Evolutionary conservation across 2,113 vertebrate genomes (phyloP).

Genomic region (Fulmarus glacialis): DNA sequence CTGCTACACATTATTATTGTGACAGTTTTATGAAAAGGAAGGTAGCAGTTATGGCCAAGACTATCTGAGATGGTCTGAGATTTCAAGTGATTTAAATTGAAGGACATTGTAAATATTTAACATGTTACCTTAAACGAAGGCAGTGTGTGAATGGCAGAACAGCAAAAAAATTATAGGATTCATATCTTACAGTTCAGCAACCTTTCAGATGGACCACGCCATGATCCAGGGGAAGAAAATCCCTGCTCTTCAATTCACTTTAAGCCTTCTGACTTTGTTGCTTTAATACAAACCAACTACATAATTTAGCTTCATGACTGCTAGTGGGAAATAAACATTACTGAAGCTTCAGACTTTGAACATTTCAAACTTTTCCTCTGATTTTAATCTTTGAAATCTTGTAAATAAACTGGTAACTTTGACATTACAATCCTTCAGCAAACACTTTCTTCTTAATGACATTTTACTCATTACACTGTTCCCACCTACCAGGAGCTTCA

Average conservation of each 20-base stretch:
- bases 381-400: slow-evolving; percentile 9
- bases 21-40: not conserved
- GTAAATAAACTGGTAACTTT: not conserved
- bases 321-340: not conserved
- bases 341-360: not conserved
- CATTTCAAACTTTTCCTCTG: not conserved
- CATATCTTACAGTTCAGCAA: not conserved
- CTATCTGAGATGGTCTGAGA: not conserved
- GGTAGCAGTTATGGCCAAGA: not conserved
- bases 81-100: not conserved
- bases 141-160: not conserved
- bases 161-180: not conserved
- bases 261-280: not conserved
- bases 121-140: not conserved
- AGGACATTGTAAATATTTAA: not conserved
- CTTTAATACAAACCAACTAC: not conserved
- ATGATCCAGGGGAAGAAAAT: not conserved
- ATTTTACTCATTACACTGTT: not conserved
- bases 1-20: not conserved
- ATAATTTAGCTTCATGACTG: not conserved
- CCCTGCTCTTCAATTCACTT: not conserved
- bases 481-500: slow-evolving; percentile 1
- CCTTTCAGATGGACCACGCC: not conserved
- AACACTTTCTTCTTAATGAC: not conserved
- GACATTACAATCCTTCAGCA: not conserved